Percentiles rank a stretch among this genome's conserved stretches.
phyloP scores from a whole-genome alignment of 1,140 invertebrate genomes.

The Conus ventricosus region DNA sequence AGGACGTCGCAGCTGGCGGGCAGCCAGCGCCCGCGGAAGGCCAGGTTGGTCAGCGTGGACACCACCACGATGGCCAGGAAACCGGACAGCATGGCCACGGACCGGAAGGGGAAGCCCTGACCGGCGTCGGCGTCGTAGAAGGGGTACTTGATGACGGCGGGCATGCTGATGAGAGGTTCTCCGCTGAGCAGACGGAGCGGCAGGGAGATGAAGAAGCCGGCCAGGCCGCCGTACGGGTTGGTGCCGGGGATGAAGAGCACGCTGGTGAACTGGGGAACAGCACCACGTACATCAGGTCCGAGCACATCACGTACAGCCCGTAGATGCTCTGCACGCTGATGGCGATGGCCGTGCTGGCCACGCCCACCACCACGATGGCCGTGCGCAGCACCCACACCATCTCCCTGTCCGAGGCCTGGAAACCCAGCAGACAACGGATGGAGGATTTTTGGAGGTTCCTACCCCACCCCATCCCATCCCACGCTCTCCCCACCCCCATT shows the following conservation, averaged over 20 bases:
- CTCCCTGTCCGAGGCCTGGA: slow-evolving; percentile 51
- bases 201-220: slow-evolving; percentile 87
- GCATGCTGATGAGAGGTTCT: slow-evolving; percentile 87
- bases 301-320: slow-evolving; percentile 59
- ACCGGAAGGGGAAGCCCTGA: slow-evolving; percentile 64
- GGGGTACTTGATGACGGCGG: slow-evolving; percentile 88
- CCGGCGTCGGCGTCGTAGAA: slow-evolving; percentile 83
- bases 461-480: too few species aligned
- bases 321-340: slow-evolving; percentile 53
- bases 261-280: slow-evolving; percentile 55
- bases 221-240: slow-evolving; percentile 95
- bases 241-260: slow-evolving; percentile 72
- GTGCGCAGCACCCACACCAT: slow-evolving; percentile 52
- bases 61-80: slow-evolving; percentile 50
- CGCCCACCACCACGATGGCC: slow-evolving; percentile 45
- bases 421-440: neutral
- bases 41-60: slow-evolving; percentile 47
- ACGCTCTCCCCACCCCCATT: too few species aligned
- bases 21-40: slow-evolving; percentile 1
- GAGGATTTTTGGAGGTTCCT: too few species aligned
- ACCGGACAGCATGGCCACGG: slow-evolving; percentile 49
- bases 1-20: neutral
- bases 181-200: slow-evolving; percentile 89
- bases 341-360: slow-evolving; percentile 52
- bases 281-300: slow-evolving; percentile 61